phyloP scores from a whole-genome alignment of 2,797 vertebrate genomes.

The Melanotaenia nigrans region DNA sequence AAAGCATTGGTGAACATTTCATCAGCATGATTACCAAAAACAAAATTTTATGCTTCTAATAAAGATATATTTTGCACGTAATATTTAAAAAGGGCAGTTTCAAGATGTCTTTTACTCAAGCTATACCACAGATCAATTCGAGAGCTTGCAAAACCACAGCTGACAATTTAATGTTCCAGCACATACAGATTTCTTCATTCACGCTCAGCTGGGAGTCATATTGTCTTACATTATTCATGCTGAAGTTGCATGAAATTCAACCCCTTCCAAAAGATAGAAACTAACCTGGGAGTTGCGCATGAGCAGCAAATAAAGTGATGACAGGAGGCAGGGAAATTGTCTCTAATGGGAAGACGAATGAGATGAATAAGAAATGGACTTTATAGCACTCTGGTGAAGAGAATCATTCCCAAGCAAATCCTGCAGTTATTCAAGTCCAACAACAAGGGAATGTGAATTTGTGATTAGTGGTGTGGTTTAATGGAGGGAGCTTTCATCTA shows the following conservation, averaged over 20 bases:
- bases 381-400: conserved; percentile 41
- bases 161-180: conserved; percentile 47
- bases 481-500: background rate
- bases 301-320: conserved; percentile 61
- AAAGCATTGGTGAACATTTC: background rate
- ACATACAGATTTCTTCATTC: conserved; percentile 48
- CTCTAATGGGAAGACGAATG: conserved; percentile 65
- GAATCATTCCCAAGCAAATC: conserved; percentile 22
- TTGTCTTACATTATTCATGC: conserved; percentile 76
- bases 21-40: background rate
- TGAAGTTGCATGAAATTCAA: conserved; percentile 70
- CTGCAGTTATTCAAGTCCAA: conserved; percentile 10
- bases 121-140: background rate
- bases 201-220: conserved; percentile 56
- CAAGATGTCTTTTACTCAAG: background rate
- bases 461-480: background rate
- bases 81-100: background rate
- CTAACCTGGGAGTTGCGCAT: conserved; percentile 47
- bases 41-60: background rate
- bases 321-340: conserved; percentile 56
- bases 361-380: conserved; percentile 59
- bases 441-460: background rate
- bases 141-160: conserved; percentile 14
- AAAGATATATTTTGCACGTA: background rate
- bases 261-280: conserved; percentile 57